A percentile compares a stretch with the other conserved stretches of the same genome.
These are phyloP conservation scores for Grammomys dolichurus DNA, from an alignment of 2,113 vertebrate species.

Conservation along the genomic window DNA sequence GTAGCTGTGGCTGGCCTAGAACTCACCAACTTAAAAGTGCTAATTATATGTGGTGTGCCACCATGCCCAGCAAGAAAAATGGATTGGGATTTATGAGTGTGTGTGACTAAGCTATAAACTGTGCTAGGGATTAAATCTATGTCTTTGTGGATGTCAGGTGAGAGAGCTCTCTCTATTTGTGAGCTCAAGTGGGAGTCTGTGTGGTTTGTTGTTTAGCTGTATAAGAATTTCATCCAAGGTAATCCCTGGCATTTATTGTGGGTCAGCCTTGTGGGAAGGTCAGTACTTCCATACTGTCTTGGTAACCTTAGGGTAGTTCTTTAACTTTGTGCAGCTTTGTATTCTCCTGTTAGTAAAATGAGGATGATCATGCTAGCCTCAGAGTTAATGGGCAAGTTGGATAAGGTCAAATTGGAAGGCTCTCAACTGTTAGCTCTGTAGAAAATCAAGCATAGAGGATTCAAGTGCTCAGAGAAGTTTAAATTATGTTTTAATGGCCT, in stretches of 20 bases:
- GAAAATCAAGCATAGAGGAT: conserved; percentile 55
- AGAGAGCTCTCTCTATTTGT: background rate
- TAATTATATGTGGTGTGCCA: background rate
- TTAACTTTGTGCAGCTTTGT: conserved; percentile 7
- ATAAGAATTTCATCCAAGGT: conserved; percentile 24
- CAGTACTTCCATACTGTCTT: conserved; percentile 13
- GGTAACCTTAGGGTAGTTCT: background rate
- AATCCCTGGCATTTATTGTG: conserved; percentile 46
- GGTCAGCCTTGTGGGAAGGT: conserved; percentile 5
- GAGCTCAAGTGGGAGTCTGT: background rate
- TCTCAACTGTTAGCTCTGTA: conserved; percentile 24
- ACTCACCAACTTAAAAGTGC: background rate
- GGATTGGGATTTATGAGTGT: background rate
- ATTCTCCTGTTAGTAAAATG: conserved; percentile 33
- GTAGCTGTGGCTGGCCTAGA: background rate
- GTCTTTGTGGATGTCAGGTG: background rate
- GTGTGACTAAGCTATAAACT: background rate
- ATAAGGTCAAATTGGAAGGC: conserved; percentile 42
- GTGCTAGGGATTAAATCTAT: background rate
- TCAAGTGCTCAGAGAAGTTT: conserved; percentile 52
- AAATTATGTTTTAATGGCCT: conserved; percentile 54
- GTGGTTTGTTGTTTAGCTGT: background rate
- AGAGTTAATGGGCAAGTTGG: conserved; percentile 43
- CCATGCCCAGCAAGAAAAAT: background rate
- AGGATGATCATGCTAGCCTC: conserved; percentile 20